Evolutionary conservation across 2,113 vertebrate genomes (phyloP), one percentile per base, ranked within the genome.

Genomic region (Procavia capensis): DNA sequence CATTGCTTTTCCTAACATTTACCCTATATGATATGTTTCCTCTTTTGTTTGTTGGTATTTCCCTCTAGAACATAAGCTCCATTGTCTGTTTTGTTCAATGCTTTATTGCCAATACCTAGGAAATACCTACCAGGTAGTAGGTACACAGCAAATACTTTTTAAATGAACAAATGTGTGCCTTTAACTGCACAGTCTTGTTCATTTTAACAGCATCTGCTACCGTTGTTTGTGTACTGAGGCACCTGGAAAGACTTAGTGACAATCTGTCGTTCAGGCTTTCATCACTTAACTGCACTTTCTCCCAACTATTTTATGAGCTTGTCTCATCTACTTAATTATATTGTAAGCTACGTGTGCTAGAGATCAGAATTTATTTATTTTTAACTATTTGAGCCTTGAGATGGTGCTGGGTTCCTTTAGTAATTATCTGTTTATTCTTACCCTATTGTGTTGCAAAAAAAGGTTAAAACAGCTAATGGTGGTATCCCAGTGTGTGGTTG

Each of bases 41-140:
- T 89, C 59, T 20, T 94, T 72, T 79, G 36, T 94, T 54, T 94
- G 70, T 92, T 61, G 74, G 7, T 80, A 61, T 81, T 64, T 45
- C 25, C 25, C 6, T 8, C 19, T 63, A 85, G 64, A 75, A 68
- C 75, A 24, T 74, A 81, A 24, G 64, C 19, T 45, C 47, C 2
- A 20, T 76, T 80, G 43, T 91, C 50, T 74, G 27, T 79, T 91
- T 70, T 66, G 9, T 66, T 88, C 79, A 57, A 6, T 34, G 34
- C 17, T 84, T 34, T 87, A 47, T 87, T 91, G 34, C 36, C 1
- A 41, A 64, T 36, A 79, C 70, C 20, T 64, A 78, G 68, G 45
- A 95, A 93, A 63, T 39, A 10, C 36, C 66, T 68, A 27, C 34
- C 22, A 68, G 74, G 72, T 50, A 41, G 66, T n/a, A 43, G 59